Base-by-base conservation (phyloP, 2,113 vertebrate species). In the Microtus pennsylvanicus region DNA sequence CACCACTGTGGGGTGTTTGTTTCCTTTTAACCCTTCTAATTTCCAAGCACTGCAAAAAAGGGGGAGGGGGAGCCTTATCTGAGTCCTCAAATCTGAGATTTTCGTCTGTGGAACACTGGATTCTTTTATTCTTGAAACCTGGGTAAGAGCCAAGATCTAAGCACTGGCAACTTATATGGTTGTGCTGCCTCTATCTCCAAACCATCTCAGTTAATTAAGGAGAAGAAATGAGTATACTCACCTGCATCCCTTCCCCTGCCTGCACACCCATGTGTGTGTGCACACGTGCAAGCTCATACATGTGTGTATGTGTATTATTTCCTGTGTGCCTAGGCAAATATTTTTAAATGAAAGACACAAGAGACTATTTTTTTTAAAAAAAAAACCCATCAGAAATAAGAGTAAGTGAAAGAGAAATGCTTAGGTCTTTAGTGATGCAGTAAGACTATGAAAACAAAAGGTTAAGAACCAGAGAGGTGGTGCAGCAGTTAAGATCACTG, bases 231-330 rank as follows among this genome's bases (percentile, higher is more conserved):
- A 22, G 2, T 33, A 4, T 33, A 35, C 11, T 26, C 13, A 52
- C 35, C 9, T 88, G 10, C 22, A 5, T 26, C 11, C 0, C 4
- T n/a, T 52, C 47, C 21, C 13, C 0, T 14, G 28, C 19, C 50
- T 91, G 35, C 9, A 81, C 63, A 45, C 21, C n/a, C 10, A 21
- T 89, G 50, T 50, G 50, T 50, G 45, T 77, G 24, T 47, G 22
- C 26, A 42, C 24, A 38, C 10, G 76, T 52, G 45, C 10, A 21
- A 38, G 70, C 33, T 45, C 33, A 35, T 19, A 17, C 35, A 38
- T 74, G 72, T 75, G 16, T 58, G 38, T 76, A 38, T 58, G 2
- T 4, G 16, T 3, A 5, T 47, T 28, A 28, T 17, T 42, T 38
- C 45, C 19, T 88, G 38, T 24, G 30, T 82, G 28, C 38, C 26